Evolutionary conservation across 2,888 invertebrate species (phyloP).

Genomic region (Drosophila eohydei): DNA sequence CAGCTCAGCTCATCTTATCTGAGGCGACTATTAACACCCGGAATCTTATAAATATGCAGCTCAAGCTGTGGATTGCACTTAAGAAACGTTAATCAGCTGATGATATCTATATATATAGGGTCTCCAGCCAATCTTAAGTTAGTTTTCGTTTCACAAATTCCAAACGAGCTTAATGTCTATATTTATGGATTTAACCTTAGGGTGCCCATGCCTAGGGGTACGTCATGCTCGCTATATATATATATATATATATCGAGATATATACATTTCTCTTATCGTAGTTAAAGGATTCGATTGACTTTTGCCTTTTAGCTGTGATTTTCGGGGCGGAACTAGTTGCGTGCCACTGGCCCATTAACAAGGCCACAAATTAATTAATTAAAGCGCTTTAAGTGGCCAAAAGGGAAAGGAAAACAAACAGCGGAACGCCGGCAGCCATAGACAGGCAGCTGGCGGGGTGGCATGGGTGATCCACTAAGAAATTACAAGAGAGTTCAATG

Average conservation of each 20-base stretch:
- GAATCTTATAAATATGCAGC: neutral
- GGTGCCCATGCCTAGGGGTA: neutral
- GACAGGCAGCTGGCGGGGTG: neutral
- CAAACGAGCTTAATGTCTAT: slow-evolving; percentile 37
- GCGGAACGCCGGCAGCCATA: neutral
- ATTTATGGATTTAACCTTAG: slow-evolving; percentile 40
- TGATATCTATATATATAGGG: slow-evolving; percentile 2
- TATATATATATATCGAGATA: neutral
- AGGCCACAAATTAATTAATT: slow-evolving; percentile 76
- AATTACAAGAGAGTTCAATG: slow-evolving; percentile 49
- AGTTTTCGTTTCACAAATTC: neutral
- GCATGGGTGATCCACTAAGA: slow-evolving; percentile 25
- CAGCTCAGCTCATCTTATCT: neutral
- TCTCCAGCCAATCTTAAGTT: neutral
- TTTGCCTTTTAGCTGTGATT: slow-evolving; percentile 49
- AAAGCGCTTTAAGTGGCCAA: slow-evolving; percentile 64
- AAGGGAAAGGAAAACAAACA: slow-evolving; percentile 11
- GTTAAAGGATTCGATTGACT: slow-evolving; percentile 59
- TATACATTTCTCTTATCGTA: slow-evolving; percentile 9
- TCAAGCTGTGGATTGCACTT: neutral
- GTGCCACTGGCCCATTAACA: slow-evolving; percentile 65
- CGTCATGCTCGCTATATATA: slow-evolving; percentile 29
- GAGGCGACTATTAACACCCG: neutral
- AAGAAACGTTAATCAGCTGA: neutral
- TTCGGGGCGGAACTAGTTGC: slow-evolving; percentile 48